These are phyloP conservation scores for Drosophila aff. DNA, from an alignment of 1,140 invertebrate species.

Conservation along the genomic window DNA sequence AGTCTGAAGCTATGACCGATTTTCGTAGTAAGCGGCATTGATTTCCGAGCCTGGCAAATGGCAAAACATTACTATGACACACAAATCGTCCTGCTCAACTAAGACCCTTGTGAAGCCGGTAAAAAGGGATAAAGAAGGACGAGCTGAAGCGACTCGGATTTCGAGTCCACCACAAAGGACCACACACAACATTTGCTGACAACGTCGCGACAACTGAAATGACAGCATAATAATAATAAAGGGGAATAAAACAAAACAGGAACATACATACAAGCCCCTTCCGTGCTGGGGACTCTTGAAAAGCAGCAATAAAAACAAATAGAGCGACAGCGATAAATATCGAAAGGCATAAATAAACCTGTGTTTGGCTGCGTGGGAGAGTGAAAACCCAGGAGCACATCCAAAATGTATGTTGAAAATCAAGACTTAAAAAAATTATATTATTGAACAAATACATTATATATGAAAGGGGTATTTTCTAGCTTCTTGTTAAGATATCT, in stretches of 20 bases:
- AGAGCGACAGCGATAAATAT: conserved; percentile 68
- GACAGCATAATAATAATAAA: conserved; percentile 83
- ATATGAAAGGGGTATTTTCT: too few relatives aligned
- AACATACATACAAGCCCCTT: conserved; percentile 3
- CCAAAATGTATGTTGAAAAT: neutral
- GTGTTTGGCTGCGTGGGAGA: conserved; percentile 33
- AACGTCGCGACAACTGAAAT: conserved; percentile 80
- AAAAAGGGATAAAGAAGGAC: conserved; percentile 28
- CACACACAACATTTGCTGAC: conserved; percentile 62
- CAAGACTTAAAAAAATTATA: too few relatives aligned
- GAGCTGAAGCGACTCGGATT: neutral
- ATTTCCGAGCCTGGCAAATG: conserved; percentile 6
- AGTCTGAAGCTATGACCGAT: conserved; percentile 1
- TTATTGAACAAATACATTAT: too few relatives aligned
- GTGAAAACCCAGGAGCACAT: conserved; percentile 22
- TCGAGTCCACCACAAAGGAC: conserved; percentile 13
- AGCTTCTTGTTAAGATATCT: too few relatives aligned
- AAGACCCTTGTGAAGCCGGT: conserved; percentile 28
- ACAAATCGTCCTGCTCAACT: conserved; percentile 19
- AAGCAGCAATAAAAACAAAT: conserved; percentile 57
- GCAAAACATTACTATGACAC: conserved; percentile 11
- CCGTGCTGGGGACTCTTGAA: conserved; percentile 11
- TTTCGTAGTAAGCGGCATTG: conserved; percentile 1
- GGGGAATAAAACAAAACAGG: conserved; percentile 61
- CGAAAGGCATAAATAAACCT: conserved; percentile 76